A percentile compares a stretch with the other conserved stretches of the same genome.
Evolutionary conservation across 2,797 vertebrate species (phyloP).

Genomic region (Thamnophis elegans): DNA sequence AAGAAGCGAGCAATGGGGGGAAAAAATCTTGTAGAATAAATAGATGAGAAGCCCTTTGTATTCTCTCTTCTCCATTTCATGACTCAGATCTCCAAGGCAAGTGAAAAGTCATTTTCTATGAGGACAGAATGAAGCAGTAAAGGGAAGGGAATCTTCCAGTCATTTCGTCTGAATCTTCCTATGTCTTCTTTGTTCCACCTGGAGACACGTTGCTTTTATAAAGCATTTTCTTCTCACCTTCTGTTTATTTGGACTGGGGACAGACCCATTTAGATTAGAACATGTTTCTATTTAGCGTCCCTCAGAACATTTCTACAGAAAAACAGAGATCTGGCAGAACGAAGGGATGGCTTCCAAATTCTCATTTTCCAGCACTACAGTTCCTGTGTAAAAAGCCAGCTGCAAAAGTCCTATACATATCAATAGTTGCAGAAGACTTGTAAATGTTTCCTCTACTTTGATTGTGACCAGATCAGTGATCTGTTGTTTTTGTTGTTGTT

Average conservation of each 20-base stretch:
- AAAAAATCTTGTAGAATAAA: neutral
- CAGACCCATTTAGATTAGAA: neutral
- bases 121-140: neutral
- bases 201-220: neutral
- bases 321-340: neutral
- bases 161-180: neutral
- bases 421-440: neutral
- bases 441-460: neutral
- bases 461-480: neutral
- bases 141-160: neutral
- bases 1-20: neutral
- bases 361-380: neutral
- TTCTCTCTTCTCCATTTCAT: neutral
- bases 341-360: neutral
- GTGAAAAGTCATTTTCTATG: neutral
- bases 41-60: neutral
- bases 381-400: neutral
- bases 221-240: neutral
- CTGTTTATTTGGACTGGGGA: neutral
- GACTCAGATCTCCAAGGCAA: neutral
- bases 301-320: neutral
- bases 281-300: neutral
- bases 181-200: neutral
- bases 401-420: neutral
- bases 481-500: neutral